Conservation (phyloP, 1,140 invertebrate genomes). For the Scaptomyza montana region DNA sequence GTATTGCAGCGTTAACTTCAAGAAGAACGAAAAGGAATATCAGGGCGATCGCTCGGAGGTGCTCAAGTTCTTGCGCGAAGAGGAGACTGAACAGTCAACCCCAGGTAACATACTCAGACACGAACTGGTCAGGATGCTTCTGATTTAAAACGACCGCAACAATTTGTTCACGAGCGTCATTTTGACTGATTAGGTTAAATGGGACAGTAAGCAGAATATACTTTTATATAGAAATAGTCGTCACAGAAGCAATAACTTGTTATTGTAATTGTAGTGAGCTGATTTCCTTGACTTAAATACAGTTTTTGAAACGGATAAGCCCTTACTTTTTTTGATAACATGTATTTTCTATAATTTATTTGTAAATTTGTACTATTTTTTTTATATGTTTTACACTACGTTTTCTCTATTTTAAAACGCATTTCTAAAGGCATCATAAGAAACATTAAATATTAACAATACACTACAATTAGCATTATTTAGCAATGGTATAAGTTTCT, state of each 20-base stretch:
- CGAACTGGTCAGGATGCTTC: conserved; percentile 69
- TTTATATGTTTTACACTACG: conserved; percentile 34
- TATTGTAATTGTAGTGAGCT: conserved; percentile 57
- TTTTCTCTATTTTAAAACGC: conserved; percentile 73
- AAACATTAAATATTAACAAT: conserved; percentile 42
- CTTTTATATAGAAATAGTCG: conserved; percentile 4
- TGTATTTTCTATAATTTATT: conserved; percentile 35
- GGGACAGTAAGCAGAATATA: not conserved
- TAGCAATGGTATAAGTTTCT: not conserved
- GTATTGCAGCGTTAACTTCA: conserved; percentile 93
- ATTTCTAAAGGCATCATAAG: conserved; percentile 58
- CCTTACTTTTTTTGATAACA: not conserved
- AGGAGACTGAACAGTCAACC: conserved; percentile 91
- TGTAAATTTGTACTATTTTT: conserved; percentile 43
- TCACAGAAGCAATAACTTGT: conserved; percentile 35
- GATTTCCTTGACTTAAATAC: not conserved
- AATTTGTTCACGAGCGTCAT: conserved; percentile 57
- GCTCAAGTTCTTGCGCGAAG: conserved; percentile 95
- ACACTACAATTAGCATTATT: conserved; percentile 21
- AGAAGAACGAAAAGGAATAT: conserved; percentile 96
- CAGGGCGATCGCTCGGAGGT: conserved; percentile 94
- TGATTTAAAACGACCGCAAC: conserved; percentile 60
- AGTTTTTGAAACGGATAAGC: too few species aligned
- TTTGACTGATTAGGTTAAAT: conserved; percentile 44
- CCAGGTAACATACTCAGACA: conserved; percentile 86